Percentiles rank a stretch among this genome's conserved stretches.
These are phyloP conservation scores for Pteromalus puparum DNA, from an alignment of 1,140 invertebrate genomes.

Conservation along the genomic window DNA sequence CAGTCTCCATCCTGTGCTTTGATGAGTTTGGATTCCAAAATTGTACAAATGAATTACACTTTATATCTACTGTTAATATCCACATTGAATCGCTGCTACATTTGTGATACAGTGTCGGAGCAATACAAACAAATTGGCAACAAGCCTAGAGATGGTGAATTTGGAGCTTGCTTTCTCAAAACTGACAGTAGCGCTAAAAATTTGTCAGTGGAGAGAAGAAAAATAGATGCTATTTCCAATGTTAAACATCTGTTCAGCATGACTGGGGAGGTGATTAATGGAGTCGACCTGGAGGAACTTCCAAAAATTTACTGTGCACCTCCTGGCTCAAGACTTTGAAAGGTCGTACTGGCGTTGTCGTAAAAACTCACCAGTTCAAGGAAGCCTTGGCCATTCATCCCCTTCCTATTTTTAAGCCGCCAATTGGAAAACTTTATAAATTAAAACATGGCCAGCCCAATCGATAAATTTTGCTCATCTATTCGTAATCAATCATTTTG, in stretches of 20 bases:
- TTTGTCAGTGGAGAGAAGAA: slow-evolving; percentile 66
- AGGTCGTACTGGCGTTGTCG: slow-evolving; percentile 83
- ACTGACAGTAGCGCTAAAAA: slow-evolving; percentile 57
- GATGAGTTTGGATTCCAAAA: slow-evolving; percentile 84
- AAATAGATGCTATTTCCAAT: slow-evolving; percentile 61
- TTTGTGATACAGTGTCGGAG: slow-evolving; percentile 85
- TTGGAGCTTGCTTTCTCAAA: slow-evolving; percentile 84
- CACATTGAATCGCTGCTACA: slow-evolving; percentile 83
- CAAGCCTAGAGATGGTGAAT: slow-evolving; percentile 85
- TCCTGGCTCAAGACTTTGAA: slow-evolving; percentile 86
- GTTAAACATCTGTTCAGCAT: slow-evolving; percentile 34
- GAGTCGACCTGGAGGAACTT: slow-evolving; percentile 70
- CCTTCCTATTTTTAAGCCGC: slow-evolving; percentile 70
- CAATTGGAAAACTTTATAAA: slow-evolving; percentile 53
- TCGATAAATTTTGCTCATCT: slow-evolving; percentile 83
- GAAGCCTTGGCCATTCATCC: slow-evolving; percentile 79
- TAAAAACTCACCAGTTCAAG: slow-evolving; percentile 88
- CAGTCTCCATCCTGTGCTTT: slow-evolving; percentile 77
- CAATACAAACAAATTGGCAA: slow-evolving; percentile 89
- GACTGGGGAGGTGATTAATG: slow-evolving; percentile 24
- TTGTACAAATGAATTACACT: slow-evolving; percentile 84
- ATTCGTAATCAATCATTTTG: slow-evolving; percentile 74
- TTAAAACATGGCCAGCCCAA: slow-evolving; percentile 70
- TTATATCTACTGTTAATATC: slow-evolving; percentile 83
- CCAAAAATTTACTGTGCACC: slow-evolving; percentile 83